These are phyloP conservation scores for Drosophila kohkoa DNA, from an alignment of 1,140 invertebrate species.

Conservation along the genomic window DNA sequence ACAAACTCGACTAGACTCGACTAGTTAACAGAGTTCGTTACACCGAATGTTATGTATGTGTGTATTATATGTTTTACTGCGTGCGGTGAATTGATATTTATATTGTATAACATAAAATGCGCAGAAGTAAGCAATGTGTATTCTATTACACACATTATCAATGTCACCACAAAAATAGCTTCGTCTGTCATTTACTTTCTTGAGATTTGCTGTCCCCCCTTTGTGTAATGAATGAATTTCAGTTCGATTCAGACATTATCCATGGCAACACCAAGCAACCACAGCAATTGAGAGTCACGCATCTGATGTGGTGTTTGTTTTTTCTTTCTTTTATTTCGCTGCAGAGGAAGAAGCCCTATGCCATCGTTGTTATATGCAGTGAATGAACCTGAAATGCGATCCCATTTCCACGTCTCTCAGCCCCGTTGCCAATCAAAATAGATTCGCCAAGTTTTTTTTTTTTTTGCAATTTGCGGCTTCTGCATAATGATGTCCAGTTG, in stretches of 20 bases:
- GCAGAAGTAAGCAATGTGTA: slow-evolving; percentile 1
- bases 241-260: slow-evolving; percentile 21
- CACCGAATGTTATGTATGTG: slow-evolving; percentile 17
- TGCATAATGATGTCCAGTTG: slow-evolving; percentile 29
- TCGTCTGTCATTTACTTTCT: slow-evolving; percentile 34
- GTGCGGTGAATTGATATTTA: slow-evolving; percentile 35
- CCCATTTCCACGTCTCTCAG: neutral
- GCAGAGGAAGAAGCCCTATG: slow-evolving; percentile 36
- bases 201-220: slow-evolving; percentile 1
- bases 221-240: slow-evolving; percentile 40
- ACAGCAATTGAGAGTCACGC: slow-evolving; percentile 41
- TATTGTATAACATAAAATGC: slow-evolving; percentile 29
- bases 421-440: slow-evolving; percentile 11
- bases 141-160: slow-evolving; percentile 42
- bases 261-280: slow-evolving; percentile 32
- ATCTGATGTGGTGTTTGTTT: slow-evolving; percentile 13
- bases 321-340: slow-evolving; percentile 8
- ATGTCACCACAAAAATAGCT: slow-evolving; percentile 33
- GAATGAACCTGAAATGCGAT: slow-evolving; percentile 59
- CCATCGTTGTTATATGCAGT: slow-evolving; percentile 18
- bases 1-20: neutral
- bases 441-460: slow-evolving; percentile 28
- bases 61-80: neutral
- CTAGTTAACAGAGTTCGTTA: slow-evolving; percentile 29
- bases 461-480: slow-evolving; percentile 22